A percentile compares a stretch with the other conserved stretches of the same genome.
Conservation (phyloP, 2,797 vertebrate genomes). For the Mus caroli region DNA sequence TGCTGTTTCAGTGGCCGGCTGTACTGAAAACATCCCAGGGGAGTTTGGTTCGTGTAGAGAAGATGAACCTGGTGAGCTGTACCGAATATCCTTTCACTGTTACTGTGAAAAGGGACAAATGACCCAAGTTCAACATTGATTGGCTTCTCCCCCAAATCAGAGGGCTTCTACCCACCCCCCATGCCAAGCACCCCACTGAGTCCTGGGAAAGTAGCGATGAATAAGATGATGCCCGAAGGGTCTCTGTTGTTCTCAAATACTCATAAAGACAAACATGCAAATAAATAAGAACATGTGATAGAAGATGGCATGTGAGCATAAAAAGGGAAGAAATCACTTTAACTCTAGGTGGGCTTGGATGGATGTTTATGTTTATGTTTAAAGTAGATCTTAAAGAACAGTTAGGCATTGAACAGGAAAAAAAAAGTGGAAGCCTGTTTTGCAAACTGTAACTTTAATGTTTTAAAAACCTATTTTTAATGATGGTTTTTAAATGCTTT, state of each 20-base stretch:
- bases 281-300: neutral
- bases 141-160: neutral
- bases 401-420: neutral
- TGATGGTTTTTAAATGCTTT: neutral
- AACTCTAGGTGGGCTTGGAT: neutral
- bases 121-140: neutral
- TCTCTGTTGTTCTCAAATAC: neutral
- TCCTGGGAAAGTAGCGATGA: neutral
- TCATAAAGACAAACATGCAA: neutral
- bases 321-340: conserved; percentile 1
- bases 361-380: conserved; percentile 39
- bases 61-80: neutral
- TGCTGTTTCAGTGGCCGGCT: neutral
- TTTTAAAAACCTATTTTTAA: neutral
- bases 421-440: neutral
- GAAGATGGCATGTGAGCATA: neutral
- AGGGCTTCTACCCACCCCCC: neutral
- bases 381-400: neutral
- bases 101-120: neutral
- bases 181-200: neutral
- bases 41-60: neutral
- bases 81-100: neutral
- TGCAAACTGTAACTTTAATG: neutral
- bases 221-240: neutral
- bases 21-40: neutral